Percentiles rank a stretch among this genome's conserved stretches.
phyloP scores from a whole-genome alignment of 2,888 invertebrate genomes.

The Dynastes maya region DNA sequence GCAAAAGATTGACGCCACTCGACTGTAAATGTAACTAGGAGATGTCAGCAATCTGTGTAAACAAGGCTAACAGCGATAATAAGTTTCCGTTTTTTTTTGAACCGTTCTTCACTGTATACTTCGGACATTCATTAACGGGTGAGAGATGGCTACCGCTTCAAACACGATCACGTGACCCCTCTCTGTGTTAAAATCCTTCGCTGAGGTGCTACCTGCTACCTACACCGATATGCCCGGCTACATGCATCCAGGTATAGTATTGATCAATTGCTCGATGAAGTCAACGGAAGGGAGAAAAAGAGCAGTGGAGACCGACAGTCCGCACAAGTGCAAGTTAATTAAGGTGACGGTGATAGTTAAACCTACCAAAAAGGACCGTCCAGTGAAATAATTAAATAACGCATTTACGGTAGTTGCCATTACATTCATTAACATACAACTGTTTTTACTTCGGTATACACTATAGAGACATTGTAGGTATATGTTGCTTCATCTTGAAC shows the following conservation, averaged over 20 bases:
- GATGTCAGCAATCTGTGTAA: slow-evolving; percentile 8
- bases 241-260: slow-evolving; percentile 9
- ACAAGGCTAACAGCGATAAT: slow-evolving; percentile 16
- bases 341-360: neutral
- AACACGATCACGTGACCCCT: slow-evolving; percentile 25
- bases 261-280: slow-evolving; percentile 39
- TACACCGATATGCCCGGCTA: slow-evolving; percentile 2
- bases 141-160: slow-evolving; percentile 1
- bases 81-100: neutral
- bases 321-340: slow-evolving; percentile 31
- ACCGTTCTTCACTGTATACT: neutral
- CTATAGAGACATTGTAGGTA: too few species aligned
- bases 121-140: slow-evolving; percentile 30
- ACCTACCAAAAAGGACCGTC: neutral
- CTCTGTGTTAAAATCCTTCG: slow-evolving; percentile 17
- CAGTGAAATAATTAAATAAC: slow-evolving; percentile 6
- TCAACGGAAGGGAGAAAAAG: slow-evolving; percentile 1
- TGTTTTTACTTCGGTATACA: too few species aligned
- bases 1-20: neutral
- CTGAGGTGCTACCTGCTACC: neutral
- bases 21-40: neutral
- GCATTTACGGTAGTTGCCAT: neutral
- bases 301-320: neutral
- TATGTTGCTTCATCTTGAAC: too few species aligned
- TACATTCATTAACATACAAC: neutral